These are phyloP conservation scores for Actinia tenebrosa DNA, from an alignment of 64 coral and sea anemone species.

Conservation along the genomic window DNA sequence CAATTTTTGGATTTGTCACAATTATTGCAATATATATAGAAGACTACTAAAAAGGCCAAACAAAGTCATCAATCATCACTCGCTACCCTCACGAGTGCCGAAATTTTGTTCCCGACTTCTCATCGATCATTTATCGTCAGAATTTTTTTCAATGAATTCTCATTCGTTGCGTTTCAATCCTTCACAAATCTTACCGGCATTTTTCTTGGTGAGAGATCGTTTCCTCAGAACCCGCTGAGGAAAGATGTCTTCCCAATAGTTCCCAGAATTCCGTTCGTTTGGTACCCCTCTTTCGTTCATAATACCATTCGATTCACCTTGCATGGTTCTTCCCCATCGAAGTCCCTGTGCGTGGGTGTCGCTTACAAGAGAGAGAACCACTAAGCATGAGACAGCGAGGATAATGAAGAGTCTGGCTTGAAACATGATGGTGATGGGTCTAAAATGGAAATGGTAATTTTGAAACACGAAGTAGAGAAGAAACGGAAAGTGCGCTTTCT, in stretches of 20 bases:
- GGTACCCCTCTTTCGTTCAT: background rate
- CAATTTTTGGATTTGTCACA: too few species aligned
- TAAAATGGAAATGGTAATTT: too few species aligned
- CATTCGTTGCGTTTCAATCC: too few species aligned
- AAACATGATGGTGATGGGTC: background rate
- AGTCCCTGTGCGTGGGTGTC: background rate
- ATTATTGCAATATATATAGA: too few species aligned
- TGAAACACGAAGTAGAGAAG: too few species aligned
- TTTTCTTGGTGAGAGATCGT: background rate
- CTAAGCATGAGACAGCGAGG: background rate
- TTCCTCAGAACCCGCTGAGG: background rate
- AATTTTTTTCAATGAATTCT: too few species aligned
- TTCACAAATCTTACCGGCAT: background rate
- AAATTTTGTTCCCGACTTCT: too few species aligned
- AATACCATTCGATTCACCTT: background rate
- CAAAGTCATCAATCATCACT: too few species aligned
- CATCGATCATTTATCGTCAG: too few species aligned
- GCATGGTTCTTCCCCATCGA: background rate
- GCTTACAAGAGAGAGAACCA: background rate
- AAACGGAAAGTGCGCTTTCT: too few species aligned
- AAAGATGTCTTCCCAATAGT: background rate
- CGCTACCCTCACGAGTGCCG: too few species aligned
- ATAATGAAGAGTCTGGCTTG: background rate
- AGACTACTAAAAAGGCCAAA: too few species aligned
- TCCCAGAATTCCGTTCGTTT: background rate